Conservation (phyloP, 2,113 vertebrate species). For the Mustela lutreola region DNA sequence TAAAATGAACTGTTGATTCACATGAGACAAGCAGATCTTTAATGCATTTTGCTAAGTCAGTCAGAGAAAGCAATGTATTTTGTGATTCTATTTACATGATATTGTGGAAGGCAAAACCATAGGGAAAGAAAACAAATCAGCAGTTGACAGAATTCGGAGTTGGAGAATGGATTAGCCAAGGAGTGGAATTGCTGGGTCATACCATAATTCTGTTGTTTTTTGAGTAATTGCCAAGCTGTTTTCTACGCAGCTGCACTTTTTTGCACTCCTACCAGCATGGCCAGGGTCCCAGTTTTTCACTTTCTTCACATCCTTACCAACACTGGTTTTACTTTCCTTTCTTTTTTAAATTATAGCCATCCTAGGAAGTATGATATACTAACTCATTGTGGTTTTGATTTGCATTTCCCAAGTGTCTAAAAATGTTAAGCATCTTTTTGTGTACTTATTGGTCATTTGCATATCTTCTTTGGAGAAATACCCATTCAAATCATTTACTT, state of each 20-base stretch:
- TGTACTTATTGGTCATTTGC: neutral
- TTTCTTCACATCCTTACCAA: neutral
- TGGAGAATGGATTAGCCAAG: neutral
- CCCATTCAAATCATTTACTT: neutral
- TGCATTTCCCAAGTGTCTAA: neutral
- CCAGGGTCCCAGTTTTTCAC: neutral
- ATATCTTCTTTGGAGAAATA: neutral
- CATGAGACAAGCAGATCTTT: neutral
- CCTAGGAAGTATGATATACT: neutral
- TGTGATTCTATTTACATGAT: neutral
- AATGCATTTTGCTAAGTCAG: constrained; percentile 8
- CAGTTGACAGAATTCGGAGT: neutral
- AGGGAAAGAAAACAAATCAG: neutral
- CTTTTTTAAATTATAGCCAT: neutral
- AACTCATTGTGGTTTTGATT: neutral
- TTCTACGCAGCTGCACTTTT: neutral
- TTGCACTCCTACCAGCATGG: neutral
- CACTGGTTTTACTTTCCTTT: neutral
- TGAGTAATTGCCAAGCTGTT: neutral
- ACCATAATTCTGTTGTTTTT: neutral
- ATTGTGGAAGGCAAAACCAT: neutral
- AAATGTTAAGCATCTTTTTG: constrained; percentile 4
- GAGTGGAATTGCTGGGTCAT: neutral
- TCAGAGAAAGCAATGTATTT: neutral
- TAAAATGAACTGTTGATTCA: neutral